Conservation (phyloP, 2,888 invertebrate genomes). For the Flexamia atlantica region DNA sequence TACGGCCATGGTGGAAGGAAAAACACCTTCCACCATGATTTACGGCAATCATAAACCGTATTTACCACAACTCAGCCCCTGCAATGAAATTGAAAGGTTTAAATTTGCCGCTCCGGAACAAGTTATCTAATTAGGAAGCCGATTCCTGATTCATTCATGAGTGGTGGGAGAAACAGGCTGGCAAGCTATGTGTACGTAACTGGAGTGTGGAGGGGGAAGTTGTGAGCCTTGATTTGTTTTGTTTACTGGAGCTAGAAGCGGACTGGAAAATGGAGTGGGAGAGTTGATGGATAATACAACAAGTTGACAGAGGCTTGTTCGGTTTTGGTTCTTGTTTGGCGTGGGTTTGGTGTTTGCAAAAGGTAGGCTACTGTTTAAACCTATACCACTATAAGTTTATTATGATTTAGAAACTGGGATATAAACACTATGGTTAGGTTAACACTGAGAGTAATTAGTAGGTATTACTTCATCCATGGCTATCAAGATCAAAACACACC, state of each 20-base stretch:
- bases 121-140: slow-evolving; percentile 2
- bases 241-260: slow-evolving; percentile 37
- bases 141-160: neutral
- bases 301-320: slow-evolving; percentile 1
- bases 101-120: slow-evolving; percentile 8
- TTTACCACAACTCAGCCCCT: too few relatives aligned
- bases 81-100: neutral
- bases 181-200: neutral
- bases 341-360: neutral
- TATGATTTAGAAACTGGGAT: too few relatives aligned
- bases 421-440: too few relatives aligned
- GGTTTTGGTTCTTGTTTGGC: neutral
- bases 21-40: too few relatives aligned
- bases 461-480: neutral
- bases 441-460: too few relatives aligned
- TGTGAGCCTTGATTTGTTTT: slow-evolving; percentile 14
- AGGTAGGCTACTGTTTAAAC: too few relatives aligned
- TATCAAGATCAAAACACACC: slow-evolving; percentile 10
- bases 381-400: too few relatives aligned
- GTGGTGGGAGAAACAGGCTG: slow-evolving; percentile 7
- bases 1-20: too few relatives aligned
- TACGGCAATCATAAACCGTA: too few relatives aligned
- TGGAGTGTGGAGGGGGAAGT: neutral
- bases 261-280: slow-evolving; percentile 26
- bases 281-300: slow-evolving; percentile 19